Evolutionary conservation across 2,113 vertebrate genomes (phyloP), one percentile per base, ranked within the genome.

Genomic region (Tetrao urogallus): DNA sequence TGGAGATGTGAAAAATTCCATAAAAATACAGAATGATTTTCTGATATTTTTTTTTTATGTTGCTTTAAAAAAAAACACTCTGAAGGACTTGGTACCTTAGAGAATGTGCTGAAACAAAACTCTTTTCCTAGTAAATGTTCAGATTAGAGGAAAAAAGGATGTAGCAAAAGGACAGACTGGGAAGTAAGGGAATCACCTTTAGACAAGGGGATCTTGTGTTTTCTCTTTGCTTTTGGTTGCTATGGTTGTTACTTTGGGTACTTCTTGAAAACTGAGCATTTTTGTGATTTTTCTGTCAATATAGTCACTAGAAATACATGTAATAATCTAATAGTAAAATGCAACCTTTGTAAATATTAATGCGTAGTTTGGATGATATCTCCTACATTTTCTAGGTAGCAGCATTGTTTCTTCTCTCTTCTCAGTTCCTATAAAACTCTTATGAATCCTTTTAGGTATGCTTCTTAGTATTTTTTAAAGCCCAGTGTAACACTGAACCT

Each of bases 231-330:
- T 73, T 47, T 38, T 13, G 7, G 7, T 47, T 36, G 8, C 18
- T 58, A 34, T 22, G 5, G 8, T 3, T 15, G 8, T 17, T 40
- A 40, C 7, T 28, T 38, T 38, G 34, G 58, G 9, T 63, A 17
- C 34, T 14, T 83, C 73, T 71, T 60, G 32, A 50, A 15, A 81
- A 48, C 42, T 52, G 25, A 13, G 13, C 6, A 65, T 77, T 82
- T 85, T 86, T 66, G n/a, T 45, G 12, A 47, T 82, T 88, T 87
- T 91, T 19, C 32, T 28, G 93, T 88, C 48, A 71, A 9, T 81
- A 10, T 17, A 19, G 20, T 74, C 7, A 74, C 76, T 90, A 45
- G 56, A 83, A 90, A 50, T 72, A 38, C 15, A 82, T 58, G 9
- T 61, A 86, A 17, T 86, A 66, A 58, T 50, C 60, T 63, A 64